Evolutionary conservation across 2,888 invertebrate genomes (phyloP), one percentile per base, ranked within the genome.

Genomic region (Adelphocoris suturalis): DNA sequence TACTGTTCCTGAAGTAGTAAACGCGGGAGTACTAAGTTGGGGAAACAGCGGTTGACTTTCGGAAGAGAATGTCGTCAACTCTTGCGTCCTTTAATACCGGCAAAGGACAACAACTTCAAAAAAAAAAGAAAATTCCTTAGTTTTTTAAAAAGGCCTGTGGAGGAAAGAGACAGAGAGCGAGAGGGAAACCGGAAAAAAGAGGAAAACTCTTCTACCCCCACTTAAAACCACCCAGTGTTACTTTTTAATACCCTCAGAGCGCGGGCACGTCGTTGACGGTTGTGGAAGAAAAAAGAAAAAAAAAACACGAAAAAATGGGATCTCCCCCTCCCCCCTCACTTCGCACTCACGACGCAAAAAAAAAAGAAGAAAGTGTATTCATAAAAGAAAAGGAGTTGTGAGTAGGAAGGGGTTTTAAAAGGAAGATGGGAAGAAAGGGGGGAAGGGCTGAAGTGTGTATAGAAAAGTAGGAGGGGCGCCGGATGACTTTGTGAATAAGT

Each of bases 401-500:
- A 46, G 52, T n/a, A 48, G 52, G 48, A 16, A n/a, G 28, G 16
- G 28, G 78, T 28, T 13, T 23, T 14, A 19, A 19, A 76, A 9
- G 5, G 76, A 76, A 76, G 76, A 7, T 28, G 81, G 14, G 14
- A 81, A 19, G 81, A 19, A 47, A 7, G 37, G 19, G 37, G 46
- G 52, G 23, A 19, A 13, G 14, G 52, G 52, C 1, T 82, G 82
- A 82, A 82, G 52, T 82, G 82, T 82, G 52, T 82, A 82, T 82
- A 82, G 82, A 80, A 80, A 48, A 82, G 52, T 68, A 68, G 68
- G 68, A 68, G 23, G 68, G 68, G 68, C 23, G n/a, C 61, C 82
- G 48, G 82, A 82, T 82, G 82, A 82, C 82, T 48, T 52, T 82
- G 82, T 82, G 82, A 82, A 82, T 82, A 82, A 82, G 82, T 82